Percentiles rank a stretch among this genome's conserved stretches.
These are phyloP conservation scores for Ennomos erosarius DNA, from an alignment of 2,888 invertebrate genomes.

Conservation along the genomic window DNA sequence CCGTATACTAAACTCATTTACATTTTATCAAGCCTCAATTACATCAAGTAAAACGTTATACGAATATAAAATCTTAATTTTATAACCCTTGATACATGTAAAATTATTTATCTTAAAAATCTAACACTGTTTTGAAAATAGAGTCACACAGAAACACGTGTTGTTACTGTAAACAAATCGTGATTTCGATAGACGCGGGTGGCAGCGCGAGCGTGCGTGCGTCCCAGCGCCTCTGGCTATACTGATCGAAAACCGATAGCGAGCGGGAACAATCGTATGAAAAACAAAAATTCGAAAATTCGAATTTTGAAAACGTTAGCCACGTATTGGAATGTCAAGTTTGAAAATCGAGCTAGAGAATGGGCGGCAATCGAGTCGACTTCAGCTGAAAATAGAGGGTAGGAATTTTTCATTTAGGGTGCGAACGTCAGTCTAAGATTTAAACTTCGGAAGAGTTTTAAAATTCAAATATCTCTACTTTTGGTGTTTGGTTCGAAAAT, in stretches of 20 bases:
- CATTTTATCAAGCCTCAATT: not conserved
- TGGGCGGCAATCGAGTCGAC: constrained; percentile 4
- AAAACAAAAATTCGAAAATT: constrained; percentile 40
- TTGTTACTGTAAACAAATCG: constrained; percentile 60
- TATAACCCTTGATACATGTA: no score
- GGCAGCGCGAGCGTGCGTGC: constrained; percentile 63
- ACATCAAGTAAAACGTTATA: constrained; percentile 3
- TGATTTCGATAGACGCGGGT: constrained; percentile 14
- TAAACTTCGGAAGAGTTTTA: no score
- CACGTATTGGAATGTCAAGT: constrained; percentile 30
- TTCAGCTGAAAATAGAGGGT: constrained; percentile 10
- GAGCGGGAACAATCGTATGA: constrained; percentile 49
- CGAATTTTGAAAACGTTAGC: constrained; percentile 35
- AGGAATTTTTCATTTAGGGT: constrained; percentile 22
- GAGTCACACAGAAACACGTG: constrained; percentile 49
- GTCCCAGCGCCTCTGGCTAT: constrained; percentile 58
- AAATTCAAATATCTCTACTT: no score
- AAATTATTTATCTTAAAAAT: not conserved
- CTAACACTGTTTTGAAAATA: constrained; percentile 21
- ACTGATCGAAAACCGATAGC: constrained; percentile 74
- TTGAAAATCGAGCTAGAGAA: constrained; percentile 18
- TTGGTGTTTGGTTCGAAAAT: no score
- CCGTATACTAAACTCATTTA: constrained; percentile 5
- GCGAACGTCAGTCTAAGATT: not conserved
- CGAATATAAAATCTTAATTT: not conserved